Evolutionary conservation across 2,113 vertebrate genomes (phyloP).

Genomic region (Corvus hawaiiensis): DNA sequence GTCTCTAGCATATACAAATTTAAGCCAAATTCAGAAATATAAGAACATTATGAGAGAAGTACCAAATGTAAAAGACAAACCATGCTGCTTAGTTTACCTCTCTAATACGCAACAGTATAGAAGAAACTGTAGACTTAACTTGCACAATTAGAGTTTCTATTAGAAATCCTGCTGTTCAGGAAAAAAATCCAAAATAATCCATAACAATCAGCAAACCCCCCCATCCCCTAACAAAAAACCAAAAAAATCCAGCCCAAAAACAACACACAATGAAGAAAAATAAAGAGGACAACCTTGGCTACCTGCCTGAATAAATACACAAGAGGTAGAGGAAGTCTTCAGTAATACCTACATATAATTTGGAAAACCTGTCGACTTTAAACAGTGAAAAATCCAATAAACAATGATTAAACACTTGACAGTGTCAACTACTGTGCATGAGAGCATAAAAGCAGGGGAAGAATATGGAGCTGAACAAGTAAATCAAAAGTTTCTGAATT

Average conservation of each 20-base stretch:
- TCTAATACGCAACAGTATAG: neutral
- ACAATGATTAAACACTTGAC: neutral
- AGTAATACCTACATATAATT: neutral
- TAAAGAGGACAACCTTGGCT: neutral
- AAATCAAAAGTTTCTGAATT: neutral
- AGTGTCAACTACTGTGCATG: neutral
- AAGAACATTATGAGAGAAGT: neutral
- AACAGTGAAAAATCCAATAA: neutral
- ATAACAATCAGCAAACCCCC: fast-evolving
- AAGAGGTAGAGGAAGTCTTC: neutral
- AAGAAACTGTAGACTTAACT: neutral
- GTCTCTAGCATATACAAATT: neutral
- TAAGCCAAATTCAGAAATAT: neutral
- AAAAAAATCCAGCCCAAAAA: neutral
- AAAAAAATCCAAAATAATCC: neutral
- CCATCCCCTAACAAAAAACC: neutral
- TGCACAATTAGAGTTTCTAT: neutral
- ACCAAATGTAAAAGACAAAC: neutral
- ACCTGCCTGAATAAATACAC: neutral
- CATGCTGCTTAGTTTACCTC: neutral
- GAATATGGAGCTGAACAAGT: neutral
- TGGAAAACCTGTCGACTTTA: neutral
- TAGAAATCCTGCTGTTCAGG: neutral
- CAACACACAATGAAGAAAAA: neutral
- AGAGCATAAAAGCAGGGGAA: neutral